Evolutionary conservation across 2,797 vertebrate species (phyloP).

Genomic region (Epinephelus malabaricus): DNA sequence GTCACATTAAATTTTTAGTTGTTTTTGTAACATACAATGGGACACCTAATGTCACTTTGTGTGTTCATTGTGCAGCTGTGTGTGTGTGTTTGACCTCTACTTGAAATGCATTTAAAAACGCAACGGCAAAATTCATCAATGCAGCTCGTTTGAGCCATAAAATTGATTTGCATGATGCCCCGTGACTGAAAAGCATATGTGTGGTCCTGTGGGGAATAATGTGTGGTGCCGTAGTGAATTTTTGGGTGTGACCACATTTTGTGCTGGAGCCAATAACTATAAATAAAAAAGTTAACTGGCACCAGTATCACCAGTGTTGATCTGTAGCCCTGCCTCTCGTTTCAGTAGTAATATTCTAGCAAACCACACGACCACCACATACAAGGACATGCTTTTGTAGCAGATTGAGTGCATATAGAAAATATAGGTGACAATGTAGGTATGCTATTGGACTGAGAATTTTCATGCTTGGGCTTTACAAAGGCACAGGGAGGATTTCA

Average conservation of each 20-base stretch:
- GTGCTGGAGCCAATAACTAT: conserved; percentile 3
- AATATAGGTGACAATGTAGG: conserved; percentile 3
- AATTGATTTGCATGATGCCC: conserved; percentile 13
- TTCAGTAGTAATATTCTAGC: conserved; percentile 19
- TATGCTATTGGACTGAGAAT: conserved; percentile 17
- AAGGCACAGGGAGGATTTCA: conserved; percentile 32
- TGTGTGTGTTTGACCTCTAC: conserved; percentile 8
- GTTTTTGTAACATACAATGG: conserved; percentile 17
- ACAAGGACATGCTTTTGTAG: conserved; percentile 26
- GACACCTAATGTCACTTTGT: conserved; percentile 4
- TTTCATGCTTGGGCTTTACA: conserved; percentile 17
- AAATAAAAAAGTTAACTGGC: conserved; percentile 10
- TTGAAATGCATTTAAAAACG: conserved; percentile 13
- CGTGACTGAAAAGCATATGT: conserved; percentile 15
- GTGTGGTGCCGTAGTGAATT: not conserved
- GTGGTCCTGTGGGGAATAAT: conserved; percentile 12
- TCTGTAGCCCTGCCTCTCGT: not conserved
- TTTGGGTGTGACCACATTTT: conserved; percentile 32
- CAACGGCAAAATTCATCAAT: not conserved
- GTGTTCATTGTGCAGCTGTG: conserved; percentile 16
- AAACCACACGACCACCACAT: conserved; percentile 29
- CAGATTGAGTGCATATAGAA: conserved; percentile 2
- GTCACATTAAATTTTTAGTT: conserved; percentile 19
- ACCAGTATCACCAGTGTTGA: conserved; percentile 9
- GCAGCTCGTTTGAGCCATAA: not conserved